These are phyloP conservation scores for Abrostola tripartita DNA, from an alignment of 2,888 invertebrate species.

Conservation along the genomic window DNA sequence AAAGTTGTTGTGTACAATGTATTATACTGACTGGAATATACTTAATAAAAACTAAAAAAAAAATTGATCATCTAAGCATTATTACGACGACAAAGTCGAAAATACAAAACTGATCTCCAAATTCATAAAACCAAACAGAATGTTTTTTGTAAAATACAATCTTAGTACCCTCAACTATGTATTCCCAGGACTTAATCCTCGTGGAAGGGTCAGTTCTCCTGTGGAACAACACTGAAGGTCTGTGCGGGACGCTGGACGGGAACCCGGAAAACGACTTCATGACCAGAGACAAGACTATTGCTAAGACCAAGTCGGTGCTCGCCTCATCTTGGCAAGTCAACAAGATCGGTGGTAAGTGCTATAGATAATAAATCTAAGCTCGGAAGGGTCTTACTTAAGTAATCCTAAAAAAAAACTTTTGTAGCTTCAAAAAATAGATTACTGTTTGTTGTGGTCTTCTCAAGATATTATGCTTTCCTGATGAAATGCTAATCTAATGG, in stretches of 20 bases:
- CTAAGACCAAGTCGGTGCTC: slow-evolving; percentile 82
- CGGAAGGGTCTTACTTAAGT: not conserved
- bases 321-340: slow-evolving; percentile 89
- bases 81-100: no score
- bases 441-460: no score
- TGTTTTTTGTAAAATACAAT: no score
- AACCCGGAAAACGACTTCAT: slow-evolving; percentile 91
- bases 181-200: slow-evolving; percentile 89
- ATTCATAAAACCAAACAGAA: no score
- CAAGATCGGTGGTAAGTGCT: slow-evolving; percentile 82
- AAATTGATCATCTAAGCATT: no score
- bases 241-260: slow-evolving; percentile 94
- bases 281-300: slow-evolving; percentile 88
- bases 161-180: not conserved
- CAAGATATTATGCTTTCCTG: no score
- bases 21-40: no score
- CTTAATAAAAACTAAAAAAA: no score
- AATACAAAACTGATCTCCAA: no score
- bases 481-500: no score
- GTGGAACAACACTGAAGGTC: slow-evolving; percentile 94
- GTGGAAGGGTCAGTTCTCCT: slow-evolving; percentile 90
- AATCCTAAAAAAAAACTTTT: not conserved
- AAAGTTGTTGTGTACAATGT: no score
- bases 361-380: not conserved
- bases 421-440: no score